phyloP scores from a whole-genome alignment of 2,888 invertebrate genomes.

The Dioctria linearis region DNA sequence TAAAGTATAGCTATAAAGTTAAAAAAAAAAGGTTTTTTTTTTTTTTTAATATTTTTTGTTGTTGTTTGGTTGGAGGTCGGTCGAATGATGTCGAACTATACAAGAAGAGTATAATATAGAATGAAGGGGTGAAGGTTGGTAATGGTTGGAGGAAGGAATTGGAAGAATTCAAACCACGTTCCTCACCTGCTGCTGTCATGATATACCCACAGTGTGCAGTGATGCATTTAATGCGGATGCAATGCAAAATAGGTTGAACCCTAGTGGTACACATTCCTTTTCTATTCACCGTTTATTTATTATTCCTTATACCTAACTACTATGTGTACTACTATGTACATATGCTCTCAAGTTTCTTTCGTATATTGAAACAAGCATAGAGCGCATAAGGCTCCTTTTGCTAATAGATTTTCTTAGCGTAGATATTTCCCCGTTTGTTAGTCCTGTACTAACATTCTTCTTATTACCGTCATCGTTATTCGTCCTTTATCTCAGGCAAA shows the following conservation, averaged over 20 bases:
- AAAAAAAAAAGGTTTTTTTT: too few species aligned
- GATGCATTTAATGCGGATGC: constrained; percentile 38
- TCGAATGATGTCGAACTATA: too few species aligned
- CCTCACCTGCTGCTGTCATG: constrained; percentile 29
- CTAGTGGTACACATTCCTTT: constrained; percentile 48
- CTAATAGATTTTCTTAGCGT: constrained; percentile 26
- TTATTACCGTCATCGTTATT: neutral
- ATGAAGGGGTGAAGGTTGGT: neutral
- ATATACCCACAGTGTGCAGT: constrained; percentile 21
- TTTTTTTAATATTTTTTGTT: too few species aligned
- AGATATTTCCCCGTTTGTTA: constrained; percentile 9
- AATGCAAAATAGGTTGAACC: constrained; percentile 49
- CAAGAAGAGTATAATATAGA: too few species aligned
- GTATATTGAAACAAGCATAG: constrained; percentile 11
- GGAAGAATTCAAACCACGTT: constrained; percentile 33
- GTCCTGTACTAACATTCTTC: neutral
- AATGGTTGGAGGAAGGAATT: constrained; percentile 20
- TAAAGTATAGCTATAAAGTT: neutral
- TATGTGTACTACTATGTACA: too few species aligned
- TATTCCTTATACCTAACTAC: constrained; percentile 2
- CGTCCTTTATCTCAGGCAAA: constrained; percentile 6
- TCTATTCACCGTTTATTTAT: constrained; percentile 18
- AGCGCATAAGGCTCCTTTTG: neutral
- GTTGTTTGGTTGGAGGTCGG: neutral
- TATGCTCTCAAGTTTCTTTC: neutral